Evolutionary conservation across 2,888 invertebrate species (phyloP).

Genomic region (Coelinius sp.): DNA sequence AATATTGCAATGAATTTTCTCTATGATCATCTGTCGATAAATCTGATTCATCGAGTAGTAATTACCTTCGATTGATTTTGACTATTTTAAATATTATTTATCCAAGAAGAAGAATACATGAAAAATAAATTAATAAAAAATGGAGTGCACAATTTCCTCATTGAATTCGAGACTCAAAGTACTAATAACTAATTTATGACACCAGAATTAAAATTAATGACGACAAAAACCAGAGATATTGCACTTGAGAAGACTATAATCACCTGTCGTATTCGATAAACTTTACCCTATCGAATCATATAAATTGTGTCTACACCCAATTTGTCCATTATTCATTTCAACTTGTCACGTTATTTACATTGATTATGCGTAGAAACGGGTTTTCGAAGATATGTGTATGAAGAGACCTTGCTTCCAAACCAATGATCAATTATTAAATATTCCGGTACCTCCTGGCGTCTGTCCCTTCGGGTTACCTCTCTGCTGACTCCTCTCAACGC

Average conservation of each 20-base stretch:
- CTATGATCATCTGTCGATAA: too few relatives aligned
- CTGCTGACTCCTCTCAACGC: neutral
- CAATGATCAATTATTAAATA: conserved; percentile 7
- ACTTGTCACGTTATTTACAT: conserved; percentile 9
- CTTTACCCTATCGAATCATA: neutral
- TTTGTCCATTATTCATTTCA: conserved; percentile 8
- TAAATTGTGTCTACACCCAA: neutral
- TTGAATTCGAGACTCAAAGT: neutral
- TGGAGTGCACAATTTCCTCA: neutral
- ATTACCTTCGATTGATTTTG: too few relatives aligned
- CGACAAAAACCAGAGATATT: neutral
- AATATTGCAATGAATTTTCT: too few relatives aligned
- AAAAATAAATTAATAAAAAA: neutral
- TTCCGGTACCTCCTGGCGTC: neutral
- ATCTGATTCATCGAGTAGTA: too few relatives aligned
- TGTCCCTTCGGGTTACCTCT: conserved; percentile 17
- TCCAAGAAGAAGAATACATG: too few relatives aligned
- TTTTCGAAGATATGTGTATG: neutral
- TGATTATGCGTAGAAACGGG: conserved; percentile 6
- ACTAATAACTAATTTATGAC: neutral
- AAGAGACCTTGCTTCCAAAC: conserved; percentile 2
- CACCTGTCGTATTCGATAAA: neutral
- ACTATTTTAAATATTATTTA: too few relatives aligned
- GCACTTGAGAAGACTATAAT: neutral
- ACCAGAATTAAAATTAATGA: neutral